phyloP scores from a whole-genome alignment of 2,113 vertebrate species.

The Cyanoramphus novaezelandiae region DNA sequence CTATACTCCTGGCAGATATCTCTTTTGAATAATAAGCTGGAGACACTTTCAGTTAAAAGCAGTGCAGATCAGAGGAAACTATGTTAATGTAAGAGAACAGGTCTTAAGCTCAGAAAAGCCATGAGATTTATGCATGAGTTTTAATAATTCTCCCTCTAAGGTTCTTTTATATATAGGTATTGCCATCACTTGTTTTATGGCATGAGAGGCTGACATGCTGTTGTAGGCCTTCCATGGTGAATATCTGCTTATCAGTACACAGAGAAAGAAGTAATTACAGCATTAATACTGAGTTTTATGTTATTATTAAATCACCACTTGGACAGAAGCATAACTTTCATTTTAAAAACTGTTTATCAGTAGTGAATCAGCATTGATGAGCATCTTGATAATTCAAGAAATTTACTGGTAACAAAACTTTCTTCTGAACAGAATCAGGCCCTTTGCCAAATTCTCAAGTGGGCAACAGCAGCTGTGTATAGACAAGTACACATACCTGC shows the following conservation, averaged over 20 bases:
- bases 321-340: not conserved
- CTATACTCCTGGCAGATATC: not conserved
- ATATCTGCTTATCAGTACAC: not conserved
- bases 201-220: not conserved
- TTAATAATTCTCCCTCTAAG: not conserved
- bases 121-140: not conserved
- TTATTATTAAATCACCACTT: not conserved
- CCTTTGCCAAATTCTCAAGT: not conserved
- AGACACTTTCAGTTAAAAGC: constrained; percentile 15
- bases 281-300: not conserved
- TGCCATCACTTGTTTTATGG: not conserved
- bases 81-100: not conserved
- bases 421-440: not conserved
- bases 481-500: not conserved
- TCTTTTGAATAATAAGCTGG: constrained; percentile 6
- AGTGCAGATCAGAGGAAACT: not conserved
- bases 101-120: not conserved
- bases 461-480: not conserved
- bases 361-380: not conserved
- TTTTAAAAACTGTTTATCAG: not conserved
- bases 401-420: not conserved
- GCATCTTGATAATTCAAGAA: not conserved
- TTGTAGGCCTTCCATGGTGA: not conserved
- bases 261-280: not conserved
- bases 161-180: not conserved